A percentile compares a stretch with the other conserved stretches of the same genome.
These are phyloP conservation scores for Zaprionus lachaisei DNA, from an alignment of 1,140 invertebrate species.

Conservation along the genomic window DNA sequence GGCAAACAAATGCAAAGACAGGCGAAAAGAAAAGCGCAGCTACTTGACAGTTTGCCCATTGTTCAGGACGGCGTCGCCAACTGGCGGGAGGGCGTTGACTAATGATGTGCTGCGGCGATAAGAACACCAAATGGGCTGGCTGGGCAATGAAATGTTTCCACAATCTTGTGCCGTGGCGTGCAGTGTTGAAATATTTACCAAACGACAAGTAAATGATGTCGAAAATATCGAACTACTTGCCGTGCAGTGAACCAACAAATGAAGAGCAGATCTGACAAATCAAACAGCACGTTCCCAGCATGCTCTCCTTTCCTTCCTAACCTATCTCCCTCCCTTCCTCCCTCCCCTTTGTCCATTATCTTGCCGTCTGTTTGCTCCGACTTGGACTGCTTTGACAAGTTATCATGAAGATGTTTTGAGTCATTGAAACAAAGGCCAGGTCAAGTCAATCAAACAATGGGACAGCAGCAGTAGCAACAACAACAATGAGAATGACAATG, in stretches of 20 bases:
- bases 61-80: not conserved
- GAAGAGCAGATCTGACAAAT: slow-evolving; percentile 49
- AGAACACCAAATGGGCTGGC: slow-evolving; percentile 54
- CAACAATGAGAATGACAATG: not conserved
- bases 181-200: slow-evolving; percentile 6
- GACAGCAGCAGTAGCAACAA: slow-evolving; percentile 36
- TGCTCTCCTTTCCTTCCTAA: not conserved
- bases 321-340: not conserved
- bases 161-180: slow-evolving; percentile 18
- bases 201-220: slow-evolving; percentile 72
- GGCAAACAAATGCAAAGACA: slow-evolving; percentile 69
- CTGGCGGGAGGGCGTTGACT: slow-evolving; percentile 49
- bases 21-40: slow-evolving; percentile 29
- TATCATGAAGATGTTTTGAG: slow-evolving; percentile 78
- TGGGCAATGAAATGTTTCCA: slow-evolving; percentile 29
- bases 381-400: slow-evolving; percentile 67
- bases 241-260: slow-evolving; percentile 72
- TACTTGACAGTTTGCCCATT: slow-evolving; percentile 48
- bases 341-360: slow-evolving; percentile 3
- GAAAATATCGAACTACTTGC: slow-evolving; percentile 68
- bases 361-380: slow-evolving; percentile 22
- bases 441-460: slow-evolving; percentile 78
- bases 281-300: slow-evolving; percentile 49
- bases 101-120: slow-evolving; percentile 67
- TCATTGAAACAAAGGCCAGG: slow-evolving; percentile 78